phyloP scores from a whole-genome alignment of 92 coral and sea anemone species.

The Metridium senile region DNA sequence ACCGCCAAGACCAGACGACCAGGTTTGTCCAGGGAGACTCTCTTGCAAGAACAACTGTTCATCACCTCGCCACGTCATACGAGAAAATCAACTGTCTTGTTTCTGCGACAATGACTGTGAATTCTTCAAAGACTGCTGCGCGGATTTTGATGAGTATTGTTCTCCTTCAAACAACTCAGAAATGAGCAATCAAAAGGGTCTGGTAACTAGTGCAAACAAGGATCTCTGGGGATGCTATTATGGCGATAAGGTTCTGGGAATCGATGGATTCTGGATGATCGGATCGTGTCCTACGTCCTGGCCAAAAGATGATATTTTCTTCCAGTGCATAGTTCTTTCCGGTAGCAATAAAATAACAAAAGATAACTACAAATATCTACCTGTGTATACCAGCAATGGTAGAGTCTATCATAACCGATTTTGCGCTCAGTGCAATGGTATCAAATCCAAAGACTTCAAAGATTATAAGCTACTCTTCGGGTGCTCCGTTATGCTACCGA shows the following conservation, averaged over 20 bases:
- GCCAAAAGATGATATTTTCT: constrained; percentile 20
- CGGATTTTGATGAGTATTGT: constrained; percentile 37
- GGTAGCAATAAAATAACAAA: constrained; percentile 8
- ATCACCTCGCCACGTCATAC: background rate
- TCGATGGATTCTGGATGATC: constrained; percentile 40
- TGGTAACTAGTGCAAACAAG: background rate
- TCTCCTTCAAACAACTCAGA: background rate
- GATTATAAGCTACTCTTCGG: constrained; percentile 9
- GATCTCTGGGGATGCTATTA: constrained; percentile 15
- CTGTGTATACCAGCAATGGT: constrained; percentile 50
- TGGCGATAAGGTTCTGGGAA: background rate
- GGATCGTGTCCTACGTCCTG: constrained; percentile 32
- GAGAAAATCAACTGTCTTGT: constrained; percentile 1
- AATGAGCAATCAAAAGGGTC: background rate
- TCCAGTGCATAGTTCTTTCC: constrained; percentile 7
- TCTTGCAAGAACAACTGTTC: constrained; percentile 27
- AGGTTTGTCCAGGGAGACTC: background rate
- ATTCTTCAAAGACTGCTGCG: constrained; percentile 41
- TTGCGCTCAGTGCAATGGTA: constrained; percentile 57
- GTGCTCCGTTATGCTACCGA: constrained; percentile 25
- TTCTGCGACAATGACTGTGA: constrained; percentile 36
- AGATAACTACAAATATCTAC: constrained; percentile 30
- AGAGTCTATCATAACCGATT: constrained; percentile 55
- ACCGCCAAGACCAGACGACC: background rate
- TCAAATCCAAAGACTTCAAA: background rate